These are phyloP conservation scores for Corydoras sp. DNA, from an alignment of 2,113 vertebrate species.

Conservation along the genomic window DNA sequence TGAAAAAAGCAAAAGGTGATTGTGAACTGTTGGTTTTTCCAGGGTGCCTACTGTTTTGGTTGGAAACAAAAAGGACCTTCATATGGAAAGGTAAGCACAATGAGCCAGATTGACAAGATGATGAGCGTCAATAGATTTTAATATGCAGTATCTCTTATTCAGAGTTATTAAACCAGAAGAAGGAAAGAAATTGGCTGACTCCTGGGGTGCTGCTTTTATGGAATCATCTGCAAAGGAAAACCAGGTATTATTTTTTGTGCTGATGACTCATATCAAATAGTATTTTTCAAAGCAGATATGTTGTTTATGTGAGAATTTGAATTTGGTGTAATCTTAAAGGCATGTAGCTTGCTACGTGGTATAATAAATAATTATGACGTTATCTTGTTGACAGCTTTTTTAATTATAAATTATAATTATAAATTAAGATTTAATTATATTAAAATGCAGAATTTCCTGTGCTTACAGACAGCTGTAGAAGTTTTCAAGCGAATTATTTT, in stretches of 20 bases:
- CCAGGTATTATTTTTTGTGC: constrained; percentile 59
- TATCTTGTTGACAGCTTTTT: too few relatives aligned
- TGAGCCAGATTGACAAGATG: not conserved
- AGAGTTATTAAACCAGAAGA: constrained; percentile 73
- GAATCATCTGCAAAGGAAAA: constrained; percentile 81
- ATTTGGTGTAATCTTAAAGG: too few relatives aligned
- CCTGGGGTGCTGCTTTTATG: constrained; percentile 76
- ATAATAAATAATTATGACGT: too few relatives aligned
- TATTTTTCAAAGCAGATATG: not conserved
- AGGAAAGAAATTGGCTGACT: constrained; percentile 77
- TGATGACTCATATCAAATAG: too few relatives aligned
- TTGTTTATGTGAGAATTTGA: too few relatives aligned
- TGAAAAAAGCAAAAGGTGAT: not conserved
- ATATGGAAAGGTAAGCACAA: constrained; percentile 70
- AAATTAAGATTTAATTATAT: too few relatives aligned
- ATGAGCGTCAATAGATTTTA: too few relatives aligned
- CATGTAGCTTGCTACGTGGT: too few relatives aligned
- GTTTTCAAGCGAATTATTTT: constrained; percentile 76
- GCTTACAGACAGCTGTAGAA: constrained; percentile 70
- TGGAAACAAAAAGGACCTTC: constrained; percentile 81
- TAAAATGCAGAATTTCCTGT: not conserved
- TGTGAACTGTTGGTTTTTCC: constrained; percentile 26
- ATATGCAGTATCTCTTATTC: constrained; percentile 6
- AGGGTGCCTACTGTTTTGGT: constrained; percentile 81
- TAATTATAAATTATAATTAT: too few relatives aligned